Evolutionary conservation across 1,140 invertebrate genomes (phyloP).

Genomic region (Drosophila cardini): DNA sequence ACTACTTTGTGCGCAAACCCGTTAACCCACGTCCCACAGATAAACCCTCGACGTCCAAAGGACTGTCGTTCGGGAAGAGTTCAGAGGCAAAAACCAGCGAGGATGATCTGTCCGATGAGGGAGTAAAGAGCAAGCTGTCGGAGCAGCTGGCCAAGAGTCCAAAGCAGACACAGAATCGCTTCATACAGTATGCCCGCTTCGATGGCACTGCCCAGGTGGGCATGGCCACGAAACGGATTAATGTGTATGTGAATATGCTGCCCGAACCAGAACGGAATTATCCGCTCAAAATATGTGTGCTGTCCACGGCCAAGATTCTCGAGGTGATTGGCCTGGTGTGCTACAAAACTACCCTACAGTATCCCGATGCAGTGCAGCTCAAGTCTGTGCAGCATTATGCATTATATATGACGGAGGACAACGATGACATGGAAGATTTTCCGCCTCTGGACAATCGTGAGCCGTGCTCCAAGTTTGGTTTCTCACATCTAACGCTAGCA

Average conservation of each 20-base stretch:
- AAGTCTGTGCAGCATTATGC: conserved; percentile 90
- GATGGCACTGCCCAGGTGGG: conserved; percentile 94
- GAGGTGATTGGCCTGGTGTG: conserved; percentile 98
- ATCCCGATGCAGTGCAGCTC: conserved; percentile 86
- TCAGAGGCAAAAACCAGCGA: conserved; percentile 28
- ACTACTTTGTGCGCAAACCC: conserved; percentile 87
- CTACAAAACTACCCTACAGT: conserved; percentile 90
- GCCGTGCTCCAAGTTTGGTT: conserved; percentile 96
- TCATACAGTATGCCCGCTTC: conserved; percentile 95
- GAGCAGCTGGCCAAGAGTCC: conserved; percentile 91
- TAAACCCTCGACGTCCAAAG: conserved; percentile 76
- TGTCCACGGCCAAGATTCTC: conserved; percentile 93
- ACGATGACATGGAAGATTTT: conserved; percentile 98
- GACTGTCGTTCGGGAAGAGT: not conserved
- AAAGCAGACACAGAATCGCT: conserved; percentile 92
- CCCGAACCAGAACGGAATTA: conserved; percentile 91
- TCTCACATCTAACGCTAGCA: conserved; percentile 94
- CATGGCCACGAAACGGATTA: conserved; percentile 90
- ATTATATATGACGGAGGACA: conserved; percentile 97
- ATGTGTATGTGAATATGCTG: conserved; percentile 95
- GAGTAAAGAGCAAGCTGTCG: conserved; percentile 87
- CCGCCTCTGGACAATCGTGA: conserved; percentile 95
- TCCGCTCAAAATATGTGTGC: conserved; percentile 92
- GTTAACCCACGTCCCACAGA: conserved; percentile 16
- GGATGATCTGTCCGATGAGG: conserved; percentile 64